phyloP scores from a whole-genome alignment of 2,113 vertebrate genomes.

The Cepphus grylle region DNA sequence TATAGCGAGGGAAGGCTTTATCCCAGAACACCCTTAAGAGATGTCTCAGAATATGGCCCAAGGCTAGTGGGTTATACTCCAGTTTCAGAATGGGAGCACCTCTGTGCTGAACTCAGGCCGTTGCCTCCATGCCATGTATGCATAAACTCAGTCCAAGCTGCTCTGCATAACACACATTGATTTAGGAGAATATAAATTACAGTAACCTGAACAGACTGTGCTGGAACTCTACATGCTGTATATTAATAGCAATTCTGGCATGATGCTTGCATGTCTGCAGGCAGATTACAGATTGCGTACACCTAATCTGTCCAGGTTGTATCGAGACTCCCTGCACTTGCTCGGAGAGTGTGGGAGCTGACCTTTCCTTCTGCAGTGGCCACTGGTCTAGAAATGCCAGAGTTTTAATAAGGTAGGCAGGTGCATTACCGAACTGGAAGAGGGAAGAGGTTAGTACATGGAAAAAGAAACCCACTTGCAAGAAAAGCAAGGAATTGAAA shows the following conservation, averaged over 20 bases:
- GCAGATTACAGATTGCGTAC: background rate
- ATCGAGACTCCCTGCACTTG: background rate
- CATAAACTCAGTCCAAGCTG: background rate
- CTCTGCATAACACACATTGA: background rate
- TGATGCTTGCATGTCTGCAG: background rate
- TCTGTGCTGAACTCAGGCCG: background rate
- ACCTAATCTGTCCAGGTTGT: background rate
- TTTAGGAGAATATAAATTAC: background rate
- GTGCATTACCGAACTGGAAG: background rate
- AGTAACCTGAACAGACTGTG: background rate
- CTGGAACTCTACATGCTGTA: background rate
- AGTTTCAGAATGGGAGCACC: background rate
- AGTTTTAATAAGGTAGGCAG: background rate
- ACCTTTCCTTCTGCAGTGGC: background rate
- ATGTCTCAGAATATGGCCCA: background rate
- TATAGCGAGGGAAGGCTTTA: background rate
- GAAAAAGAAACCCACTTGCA: background rate
- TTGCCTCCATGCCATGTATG: no score
- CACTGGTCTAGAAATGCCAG: background rate
- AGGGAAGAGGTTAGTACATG: background rate
- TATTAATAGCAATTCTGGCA: background rate
- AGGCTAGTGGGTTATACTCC: background rate
- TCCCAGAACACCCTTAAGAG: background rate
- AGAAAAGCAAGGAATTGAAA: background rate
- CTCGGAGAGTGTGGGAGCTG: accelerated